Evolutionary conservation across 2,113 vertebrate species (phyloP).

Genomic region (Noturus placidus): DNA sequence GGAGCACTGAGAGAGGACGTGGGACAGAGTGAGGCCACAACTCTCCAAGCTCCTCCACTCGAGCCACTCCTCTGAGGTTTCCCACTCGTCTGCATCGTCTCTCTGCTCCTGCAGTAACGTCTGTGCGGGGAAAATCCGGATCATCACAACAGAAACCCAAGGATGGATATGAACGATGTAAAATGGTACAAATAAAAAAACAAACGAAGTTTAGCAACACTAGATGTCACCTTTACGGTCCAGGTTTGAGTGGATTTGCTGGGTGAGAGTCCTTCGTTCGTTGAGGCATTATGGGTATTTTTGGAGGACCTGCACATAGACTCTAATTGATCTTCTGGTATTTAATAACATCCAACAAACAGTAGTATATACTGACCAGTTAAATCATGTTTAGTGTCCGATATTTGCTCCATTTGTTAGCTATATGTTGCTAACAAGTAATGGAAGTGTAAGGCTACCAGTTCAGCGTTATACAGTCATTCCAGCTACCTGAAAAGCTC

Average conservation of each 20-base stretch:
- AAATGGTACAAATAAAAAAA: not conserved
- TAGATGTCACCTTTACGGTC: not conserved
- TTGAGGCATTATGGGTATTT: not conserved
- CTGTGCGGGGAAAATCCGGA: not conserved
- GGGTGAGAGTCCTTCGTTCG: not conserved
- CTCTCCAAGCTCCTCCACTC: constrained; percentile 65
- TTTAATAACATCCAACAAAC: not conserved
- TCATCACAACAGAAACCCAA: not conserved
- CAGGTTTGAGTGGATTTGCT: constrained; percentile 5
- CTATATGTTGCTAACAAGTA: not conserved
- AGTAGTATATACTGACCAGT: not conserved
- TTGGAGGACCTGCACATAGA: not conserved
- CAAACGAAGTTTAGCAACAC: not conserved
- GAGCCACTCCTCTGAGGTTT: constrained; percentile 73
- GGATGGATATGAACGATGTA: too few species aligned
- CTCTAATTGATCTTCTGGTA: not conserved
- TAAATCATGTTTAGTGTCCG: not conserved
- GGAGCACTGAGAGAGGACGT: constrained; percentile 61
- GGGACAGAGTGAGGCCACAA: constrained; percentile 67
- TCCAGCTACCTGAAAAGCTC: not conserved
- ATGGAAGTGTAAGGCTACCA: not conserved
- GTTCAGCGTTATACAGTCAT: not conserved
- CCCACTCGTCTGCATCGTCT: constrained; percentile 25
- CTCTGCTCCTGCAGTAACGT: constrained; percentile 18
- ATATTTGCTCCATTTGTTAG: not conserved